Conservation (phyloP, 2,113 vertebrate species). For the Pycnonotus jocosus region DNA sequence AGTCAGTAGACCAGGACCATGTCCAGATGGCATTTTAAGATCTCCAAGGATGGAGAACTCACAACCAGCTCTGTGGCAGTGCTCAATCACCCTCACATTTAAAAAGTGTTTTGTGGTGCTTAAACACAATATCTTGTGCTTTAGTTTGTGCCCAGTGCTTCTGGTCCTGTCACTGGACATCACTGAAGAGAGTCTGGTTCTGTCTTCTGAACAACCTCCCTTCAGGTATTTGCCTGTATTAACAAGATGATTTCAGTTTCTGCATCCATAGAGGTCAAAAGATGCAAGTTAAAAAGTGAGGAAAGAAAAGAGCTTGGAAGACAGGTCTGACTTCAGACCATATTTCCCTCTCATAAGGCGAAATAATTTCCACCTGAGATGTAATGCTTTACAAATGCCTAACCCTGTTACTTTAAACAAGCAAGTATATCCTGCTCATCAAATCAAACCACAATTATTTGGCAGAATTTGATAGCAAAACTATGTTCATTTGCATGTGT, state of each 20-base stretch:
- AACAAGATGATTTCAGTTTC: not conserved
- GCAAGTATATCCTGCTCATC: not conserved
- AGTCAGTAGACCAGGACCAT: not conserved
- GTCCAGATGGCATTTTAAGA: not conserved
- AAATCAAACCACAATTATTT: not conserved
- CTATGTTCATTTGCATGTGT: not conserved
- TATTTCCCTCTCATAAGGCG: not conserved
- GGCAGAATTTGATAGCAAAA: not conserved
- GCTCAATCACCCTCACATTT: not conserved
- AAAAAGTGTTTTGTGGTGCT: not conserved
- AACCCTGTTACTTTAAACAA: not conserved
- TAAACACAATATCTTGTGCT: not conserved
- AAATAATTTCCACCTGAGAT: not conserved
- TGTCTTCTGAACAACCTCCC: not conserved
- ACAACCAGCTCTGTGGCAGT: not conserved
- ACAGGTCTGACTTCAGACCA: not conserved
- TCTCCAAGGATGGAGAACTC: not conserved
- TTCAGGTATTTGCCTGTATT: not conserved
- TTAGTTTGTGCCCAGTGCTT: not conserved
- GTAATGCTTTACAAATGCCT: not conserved
- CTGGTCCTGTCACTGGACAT: not conserved
- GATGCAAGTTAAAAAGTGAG: not conserved
- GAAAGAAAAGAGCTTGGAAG: not conserved
- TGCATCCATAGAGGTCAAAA: not conserved
- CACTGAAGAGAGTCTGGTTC: not conserved